A percentile compares a stretch with the other conserved stretches of the same genome.
Evolutionary conservation across 2,113 vertebrate genomes (phyloP).

Genomic region (Mirza zaza): DNA sequence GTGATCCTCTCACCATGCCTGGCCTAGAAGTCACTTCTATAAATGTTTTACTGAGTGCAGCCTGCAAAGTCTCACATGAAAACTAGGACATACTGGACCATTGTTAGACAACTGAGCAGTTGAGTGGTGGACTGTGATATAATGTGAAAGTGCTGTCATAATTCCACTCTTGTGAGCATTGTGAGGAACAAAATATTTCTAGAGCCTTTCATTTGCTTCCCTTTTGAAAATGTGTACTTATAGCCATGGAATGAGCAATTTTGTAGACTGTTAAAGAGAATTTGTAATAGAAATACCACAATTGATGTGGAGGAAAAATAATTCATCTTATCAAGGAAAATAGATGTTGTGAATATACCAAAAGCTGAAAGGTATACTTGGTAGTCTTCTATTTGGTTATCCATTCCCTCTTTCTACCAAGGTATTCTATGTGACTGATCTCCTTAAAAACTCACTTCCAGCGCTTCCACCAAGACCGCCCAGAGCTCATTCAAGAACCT

Average conservation of each 20-base stretch:
- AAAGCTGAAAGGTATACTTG: neutral
- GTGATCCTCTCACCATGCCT: too few relatives aligned
- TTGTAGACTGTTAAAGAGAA: conserved; percentile 50
- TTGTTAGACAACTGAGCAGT: conserved; percentile 65
- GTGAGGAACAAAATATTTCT: conserved; percentile 52
- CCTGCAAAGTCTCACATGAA: conserved; percentile 72
- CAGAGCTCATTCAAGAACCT: neutral
- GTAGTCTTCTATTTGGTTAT: neutral
- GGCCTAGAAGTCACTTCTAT: conserved; percentile 57
- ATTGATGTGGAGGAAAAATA: neutral
- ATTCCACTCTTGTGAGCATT: conserved; percentile 54
- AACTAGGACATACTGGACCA: conserved; percentile 58
- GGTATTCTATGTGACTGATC: neutral
- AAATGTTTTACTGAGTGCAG: conserved; percentile 74
- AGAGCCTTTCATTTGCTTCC: conserved; percentile 67
- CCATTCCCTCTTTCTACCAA: neutral
- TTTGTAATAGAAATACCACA: conserved; percentile 52
- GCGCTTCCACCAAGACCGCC: neutral
- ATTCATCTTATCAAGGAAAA: neutral
- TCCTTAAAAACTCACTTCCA: neutral
- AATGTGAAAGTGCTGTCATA: conserved; percentile 37
- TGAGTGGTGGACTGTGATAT: conserved; percentile 66
- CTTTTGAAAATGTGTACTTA: conserved; percentile 17
- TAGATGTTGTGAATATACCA: neutral
- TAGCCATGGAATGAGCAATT: conserved; percentile 50